These are phyloP conservation scores for Tuta absoluta DNA, from an alignment of 2,888 invertebrate genomes.

Conservation along the genomic window DNA sequence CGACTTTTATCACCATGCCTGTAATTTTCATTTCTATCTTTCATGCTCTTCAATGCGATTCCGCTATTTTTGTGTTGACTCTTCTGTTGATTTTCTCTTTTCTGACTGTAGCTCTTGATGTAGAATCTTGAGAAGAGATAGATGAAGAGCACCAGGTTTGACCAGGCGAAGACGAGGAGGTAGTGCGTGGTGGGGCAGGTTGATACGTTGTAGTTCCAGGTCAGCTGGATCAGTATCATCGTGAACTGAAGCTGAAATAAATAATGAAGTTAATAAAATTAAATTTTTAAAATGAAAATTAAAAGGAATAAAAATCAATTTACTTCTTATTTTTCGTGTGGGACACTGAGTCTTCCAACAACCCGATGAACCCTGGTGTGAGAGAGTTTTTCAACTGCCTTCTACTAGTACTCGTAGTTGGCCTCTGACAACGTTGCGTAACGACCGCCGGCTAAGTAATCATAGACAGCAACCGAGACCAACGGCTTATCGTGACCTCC, in stretches of 20 bases:
- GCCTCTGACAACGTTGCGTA: too few species aligned
- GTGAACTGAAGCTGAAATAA: constrained; percentile 55
- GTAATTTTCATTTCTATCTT: background rate
- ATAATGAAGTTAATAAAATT: too few species aligned
- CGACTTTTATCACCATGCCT: background rate
- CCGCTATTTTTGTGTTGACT: background rate
- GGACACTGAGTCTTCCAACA: too few species aligned
- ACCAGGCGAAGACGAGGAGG: constrained; percentile 39
- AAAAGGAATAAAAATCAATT: too few species aligned
- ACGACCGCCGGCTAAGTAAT: too few species aligned
- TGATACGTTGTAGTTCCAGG: constrained; percentile 40
- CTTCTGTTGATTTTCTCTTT: background rate
- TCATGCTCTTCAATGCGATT: background rate
- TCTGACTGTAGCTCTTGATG: constrained; percentile 40
- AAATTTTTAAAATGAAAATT: too few species aligned
- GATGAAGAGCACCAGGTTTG: constrained; percentile 49
- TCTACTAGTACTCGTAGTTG: too few species aligned
- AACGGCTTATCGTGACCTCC: too few species aligned
- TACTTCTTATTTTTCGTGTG: too few species aligned
- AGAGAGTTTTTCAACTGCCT: too few species aligned
- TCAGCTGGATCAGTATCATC: constrained; percentile 46
- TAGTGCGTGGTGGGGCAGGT: constrained; percentile 50
- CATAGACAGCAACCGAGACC: too few species aligned
- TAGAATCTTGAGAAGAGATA: constrained; percentile 57
- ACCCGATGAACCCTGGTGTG: too few species aligned